Conservation (phyloP, 2,113 vertebrate species). For the Genyomyrus donnyi region DNA sequence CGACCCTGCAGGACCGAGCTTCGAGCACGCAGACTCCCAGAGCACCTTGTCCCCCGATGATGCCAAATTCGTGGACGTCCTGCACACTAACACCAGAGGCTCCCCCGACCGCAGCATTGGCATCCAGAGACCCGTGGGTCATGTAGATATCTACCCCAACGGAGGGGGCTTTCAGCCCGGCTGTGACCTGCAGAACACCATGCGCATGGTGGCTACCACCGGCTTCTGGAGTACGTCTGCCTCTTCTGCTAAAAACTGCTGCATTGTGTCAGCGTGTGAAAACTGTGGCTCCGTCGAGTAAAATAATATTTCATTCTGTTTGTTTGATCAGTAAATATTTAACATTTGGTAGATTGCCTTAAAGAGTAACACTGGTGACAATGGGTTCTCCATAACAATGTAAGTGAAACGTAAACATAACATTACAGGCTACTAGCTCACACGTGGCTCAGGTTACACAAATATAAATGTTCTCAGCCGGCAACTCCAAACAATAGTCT, state of each 20-base stretch:
- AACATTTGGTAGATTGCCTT: neutral
- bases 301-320: neutral
- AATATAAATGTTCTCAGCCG: neutral
- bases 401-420: neutral
- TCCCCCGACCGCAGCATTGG: conserved; percentile 91
- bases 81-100: conserved; percentile 91
- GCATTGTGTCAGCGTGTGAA: neutral
- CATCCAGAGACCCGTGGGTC: conserved; percentile 89
- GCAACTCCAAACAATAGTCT: neutral
- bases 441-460: neutral
- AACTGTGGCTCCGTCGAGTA: neutral
- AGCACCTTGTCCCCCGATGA: conserved; percentile 82
- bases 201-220: conserved; percentile 75
- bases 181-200: conserved; percentile 80
- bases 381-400: neutral
- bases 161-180: conserved; percentile 93
- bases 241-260: neutral
- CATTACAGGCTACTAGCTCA: neutral
- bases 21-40: conserved; percentile 81
- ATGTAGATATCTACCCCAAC: conserved; percentile 95
- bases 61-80: conserved; percentile 87
- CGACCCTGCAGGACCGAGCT: conserved; percentile 90
- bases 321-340: neutral
- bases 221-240: conserved; percentile 72
- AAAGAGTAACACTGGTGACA: neutral